A percentile compares a stretch with the other conserved stretches of the same genome.
These are phyloP conservation scores for Drosophila mayaguana DNA, from an alignment of 2,888 invertebrate genomes.

Conservation along the genomic window DNA sequence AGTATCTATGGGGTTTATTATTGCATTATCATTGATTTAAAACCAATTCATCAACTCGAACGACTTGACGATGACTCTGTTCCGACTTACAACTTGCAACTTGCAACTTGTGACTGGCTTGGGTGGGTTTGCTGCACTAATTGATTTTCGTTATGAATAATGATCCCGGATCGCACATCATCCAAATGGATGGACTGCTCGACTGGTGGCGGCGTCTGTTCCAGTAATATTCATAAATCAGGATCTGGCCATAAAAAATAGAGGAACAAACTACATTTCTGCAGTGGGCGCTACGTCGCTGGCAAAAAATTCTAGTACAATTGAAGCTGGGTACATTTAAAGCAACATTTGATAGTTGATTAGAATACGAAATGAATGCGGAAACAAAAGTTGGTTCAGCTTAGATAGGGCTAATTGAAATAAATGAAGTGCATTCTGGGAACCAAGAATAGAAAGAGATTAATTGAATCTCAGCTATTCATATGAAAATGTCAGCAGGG, in stretches of 20 bases:
- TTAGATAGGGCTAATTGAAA: constrained; percentile 9
- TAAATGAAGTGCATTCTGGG: background rate
- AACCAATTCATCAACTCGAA: constrained; percentile 77
- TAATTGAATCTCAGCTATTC: background rate
- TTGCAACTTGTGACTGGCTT: constrained; percentile 29
- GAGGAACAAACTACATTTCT: constrained; percentile 60
- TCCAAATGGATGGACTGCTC: constrained; percentile 55
- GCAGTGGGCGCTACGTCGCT: constrained; percentile 56
- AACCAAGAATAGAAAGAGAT: background rate
- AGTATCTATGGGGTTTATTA: constrained; percentile 67
- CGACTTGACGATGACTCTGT: constrained; percentile 75
- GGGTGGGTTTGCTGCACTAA: constrained; percentile 74
- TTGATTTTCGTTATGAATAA: constrained; percentile 78
- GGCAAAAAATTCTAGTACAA: constrained; percentile 1
- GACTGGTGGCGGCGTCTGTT: constrained; percentile 56
- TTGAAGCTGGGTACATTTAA: constrained; percentile 20
- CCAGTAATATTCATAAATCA: constrained; percentile 75
- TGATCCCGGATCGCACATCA: constrained; percentile 68
- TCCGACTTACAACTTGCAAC: constrained; percentile 25
- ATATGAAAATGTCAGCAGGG: background rate
- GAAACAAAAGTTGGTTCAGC: constrained; percentile 8
- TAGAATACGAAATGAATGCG: constrained; percentile 27
- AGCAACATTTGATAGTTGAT: constrained; percentile 26
- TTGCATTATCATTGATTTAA: constrained; percentile 80
- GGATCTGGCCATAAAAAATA: constrained; percentile 46